A percentile compares a stretch with the other conserved stretches of the same genome.
phyloP scores from a whole-genome alignment of 2,888 invertebrate genomes.

The Stomorhina lunata region DNA sequence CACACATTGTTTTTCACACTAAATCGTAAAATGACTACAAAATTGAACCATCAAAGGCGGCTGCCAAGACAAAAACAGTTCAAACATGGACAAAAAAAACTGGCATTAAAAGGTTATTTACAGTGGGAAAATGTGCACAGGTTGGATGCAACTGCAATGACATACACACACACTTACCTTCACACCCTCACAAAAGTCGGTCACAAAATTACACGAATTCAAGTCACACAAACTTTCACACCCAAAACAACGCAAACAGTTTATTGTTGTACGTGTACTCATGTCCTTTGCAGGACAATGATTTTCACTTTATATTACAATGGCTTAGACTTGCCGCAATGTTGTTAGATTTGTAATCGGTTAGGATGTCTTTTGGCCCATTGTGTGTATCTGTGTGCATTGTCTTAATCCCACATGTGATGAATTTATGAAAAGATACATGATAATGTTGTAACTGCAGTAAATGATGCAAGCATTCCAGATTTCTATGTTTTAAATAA shows the following conservation, averaged over 20 bases:
- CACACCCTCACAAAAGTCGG: not conserved
- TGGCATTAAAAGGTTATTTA: constrained; percentile 30
- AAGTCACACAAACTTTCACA: too few species aligned
- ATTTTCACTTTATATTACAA: constrained; percentile 26
- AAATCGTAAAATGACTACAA: constrained; percentile 27
- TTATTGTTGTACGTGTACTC: not conserved
- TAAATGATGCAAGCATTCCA: not conserved
- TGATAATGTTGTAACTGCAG: constrained; percentile 31
- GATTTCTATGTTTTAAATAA: too few species aligned
- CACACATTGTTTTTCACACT: not conserved
- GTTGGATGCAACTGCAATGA: constrained; percentile 11
- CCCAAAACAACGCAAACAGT: constrained; percentile 16
- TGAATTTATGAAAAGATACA: constrained; percentile 54
- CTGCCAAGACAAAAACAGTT: not conserved
- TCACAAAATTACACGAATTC: not conserved
- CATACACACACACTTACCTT: not conserved
- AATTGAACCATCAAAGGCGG: constrained; percentile 30
- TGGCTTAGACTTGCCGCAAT: constrained; percentile 29
- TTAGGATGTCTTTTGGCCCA: constrained; percentile 40
- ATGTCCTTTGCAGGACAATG: constrained; percentile 18
- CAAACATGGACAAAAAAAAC: not conserved
- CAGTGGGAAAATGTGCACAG: constrained; percentile 8
- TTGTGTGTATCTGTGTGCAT: not conserved
- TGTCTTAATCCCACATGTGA: constrained; percentile 45
- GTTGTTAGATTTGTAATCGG: constrained; percentile 35